Evolutionary conservation across 2,797 vertebrate species (phyloP).

Genomic region (Cheirogaleus major): DNA sequence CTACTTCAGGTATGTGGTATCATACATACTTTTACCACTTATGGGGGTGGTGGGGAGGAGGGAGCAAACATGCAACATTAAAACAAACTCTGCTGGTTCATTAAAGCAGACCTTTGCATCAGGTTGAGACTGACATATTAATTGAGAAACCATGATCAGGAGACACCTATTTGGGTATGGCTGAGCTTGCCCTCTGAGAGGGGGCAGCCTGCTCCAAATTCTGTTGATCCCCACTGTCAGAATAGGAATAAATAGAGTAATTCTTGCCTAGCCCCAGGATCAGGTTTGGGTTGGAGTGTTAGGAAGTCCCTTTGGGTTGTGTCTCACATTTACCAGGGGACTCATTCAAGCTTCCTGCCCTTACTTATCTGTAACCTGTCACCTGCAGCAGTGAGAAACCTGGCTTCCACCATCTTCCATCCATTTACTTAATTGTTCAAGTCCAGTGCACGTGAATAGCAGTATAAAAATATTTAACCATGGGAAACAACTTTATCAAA

Average conservation of each 20-base stretch:
- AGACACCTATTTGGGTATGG: not conserved
- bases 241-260: slow-evolving; percentile 44
- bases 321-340: not conserved
- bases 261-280: not conserved
- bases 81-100: slow-evolving; percentile 22
- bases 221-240: not conserved
- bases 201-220: not conserved
- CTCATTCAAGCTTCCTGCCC: not conserved
- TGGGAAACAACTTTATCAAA: slow-evolving; percentile 7
- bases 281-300: not conserved
- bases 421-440: not conserved
- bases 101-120: not conserved
- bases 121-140: not conserved
- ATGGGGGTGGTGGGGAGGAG: not conserved
- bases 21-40: not conserved
- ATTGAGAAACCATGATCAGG: slow-evolving; percentile 1
- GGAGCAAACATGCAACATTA: not conserved
- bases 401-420: not conserved
- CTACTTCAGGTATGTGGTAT: slow-evolving; percentile 33
- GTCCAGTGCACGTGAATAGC: not conserved
- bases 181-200: not conserved
- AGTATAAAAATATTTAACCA: not conserved
- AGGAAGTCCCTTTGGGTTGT: not conserved
- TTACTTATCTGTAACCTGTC: slow-evolving; percentile 19
- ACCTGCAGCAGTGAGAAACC: not conserved